These are phyloP conservation scores for Ochlodes sylvanus DNA, from an alignment of 2,888 invertebrate genomes.

Conservation along the genomic window DNA sequence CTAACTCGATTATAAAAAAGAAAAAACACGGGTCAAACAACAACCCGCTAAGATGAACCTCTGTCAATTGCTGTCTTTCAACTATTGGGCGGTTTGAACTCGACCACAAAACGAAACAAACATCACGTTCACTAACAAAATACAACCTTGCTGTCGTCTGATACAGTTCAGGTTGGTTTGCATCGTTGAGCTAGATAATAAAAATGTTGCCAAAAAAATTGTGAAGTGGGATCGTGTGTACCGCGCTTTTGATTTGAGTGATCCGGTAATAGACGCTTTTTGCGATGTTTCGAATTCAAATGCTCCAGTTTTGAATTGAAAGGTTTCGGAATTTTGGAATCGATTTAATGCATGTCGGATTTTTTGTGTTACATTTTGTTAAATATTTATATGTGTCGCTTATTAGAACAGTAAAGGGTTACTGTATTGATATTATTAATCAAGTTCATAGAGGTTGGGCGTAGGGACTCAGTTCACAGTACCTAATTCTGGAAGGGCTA, in stretches of 20 bases:
- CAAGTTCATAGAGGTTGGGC: no score
- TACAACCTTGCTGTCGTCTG: neutral
- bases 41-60: slow-evolving; percentile 57
- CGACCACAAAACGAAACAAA: slow-evolving; percentile 10
- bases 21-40: slow-evolving; percentile 51
- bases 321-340: slow-evolving; percentile 13
- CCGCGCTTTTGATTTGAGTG: slow-evolving; percentile 32
- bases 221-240: slow-evolving; percentile 27
- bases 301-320: slow-evolving; percentile 20
- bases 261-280: slow-evolving; percentile 32
- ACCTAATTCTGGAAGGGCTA: no score
- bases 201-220: slow-evolving; percentile 23
- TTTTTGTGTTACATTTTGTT: neutral
- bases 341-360: slow-evolving; percentile 1
- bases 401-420: no score
- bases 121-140: neutral
- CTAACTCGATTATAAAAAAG: slow-evolving; percentile 21
- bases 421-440: no score
- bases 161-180: neutral
- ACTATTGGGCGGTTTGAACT: slow-evolving; percentile 40
- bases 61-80: slow-evolving; percentile 54
- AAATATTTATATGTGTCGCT: no score
- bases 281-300: slow-evolving; percentile 28
- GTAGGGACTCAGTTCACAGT: no score
- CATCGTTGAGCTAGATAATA: neutral